Evolutionary conservation across 1,140 invertebrate genomes (phyloP).

Genomic region (Dendrolimus punctatus): DNA sequence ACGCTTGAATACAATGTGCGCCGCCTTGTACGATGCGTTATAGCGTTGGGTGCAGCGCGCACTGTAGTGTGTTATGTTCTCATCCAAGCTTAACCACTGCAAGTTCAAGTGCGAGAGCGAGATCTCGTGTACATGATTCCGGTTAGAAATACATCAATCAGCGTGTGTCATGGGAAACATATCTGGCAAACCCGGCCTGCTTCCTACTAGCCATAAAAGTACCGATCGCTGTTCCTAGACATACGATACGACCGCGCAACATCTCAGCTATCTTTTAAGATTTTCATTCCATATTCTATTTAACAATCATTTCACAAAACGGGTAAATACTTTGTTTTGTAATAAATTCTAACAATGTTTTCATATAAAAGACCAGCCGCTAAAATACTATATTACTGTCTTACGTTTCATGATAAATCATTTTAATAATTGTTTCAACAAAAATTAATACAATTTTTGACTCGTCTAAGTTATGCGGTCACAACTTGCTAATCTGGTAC

Average conservation of each 20-base stretch:
- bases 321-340: no score
- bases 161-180: conserved; percentile 50
- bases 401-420: no score
- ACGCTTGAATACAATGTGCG: no score
- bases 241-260: no score
- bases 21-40: not conserved
- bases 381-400: no score
- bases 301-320: conserved; percentile 1
- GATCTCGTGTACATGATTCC: conserved; percentile 29
- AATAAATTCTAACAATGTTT: not conserved
- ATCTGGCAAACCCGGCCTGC: conserved; percentile 23
- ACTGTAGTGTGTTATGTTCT: conserved; percentile 11
- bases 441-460: no score
- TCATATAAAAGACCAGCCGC: no score
- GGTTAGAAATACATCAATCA: conserved; percentile 44
- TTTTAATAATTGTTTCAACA: no score
- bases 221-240: conserved; percentile 17
- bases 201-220: conserved; percentile 58
- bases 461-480: no score
- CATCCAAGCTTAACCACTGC: conserved; percentile 17
- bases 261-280: not conserved
- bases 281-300: conserved; percentile 1
- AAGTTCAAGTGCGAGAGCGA: conserved; percentile 56
- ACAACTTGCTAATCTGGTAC: no score
- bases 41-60: conserved; percentile 4